phyloP scores from a whole-genome alignment of 2,888 invertebrate species.

The Apodemia duryi region DNA sequence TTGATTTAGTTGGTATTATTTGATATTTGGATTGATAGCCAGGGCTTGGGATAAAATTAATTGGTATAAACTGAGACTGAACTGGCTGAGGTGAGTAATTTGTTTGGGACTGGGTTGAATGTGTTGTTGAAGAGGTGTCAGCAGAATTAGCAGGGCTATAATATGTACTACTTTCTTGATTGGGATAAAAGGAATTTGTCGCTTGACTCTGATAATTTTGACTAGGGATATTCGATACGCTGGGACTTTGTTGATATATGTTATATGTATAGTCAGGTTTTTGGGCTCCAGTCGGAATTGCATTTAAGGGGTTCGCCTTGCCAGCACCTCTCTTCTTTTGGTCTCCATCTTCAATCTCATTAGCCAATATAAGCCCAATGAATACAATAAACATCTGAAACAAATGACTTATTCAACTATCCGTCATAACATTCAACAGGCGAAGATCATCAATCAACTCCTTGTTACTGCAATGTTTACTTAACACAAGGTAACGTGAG shows the following conservation, averaged over 20 bases:
- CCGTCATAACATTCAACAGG: constrained; percentile 41
- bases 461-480: constrained; percentile 23
- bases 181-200: constrained; percentile 64
- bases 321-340: constrained; percentile 68
- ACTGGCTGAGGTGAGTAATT: constrained; percentile 32
- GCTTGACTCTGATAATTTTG: constrained; percentile 53
- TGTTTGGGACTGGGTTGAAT: constrained; percentile 36
- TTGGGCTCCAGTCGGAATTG: constrained; percentile 64
- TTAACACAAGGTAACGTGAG: not conserved
- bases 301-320: constrained; percentile 56
- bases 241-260: constrained; percentile 55
- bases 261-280: constrained; percentile 70
- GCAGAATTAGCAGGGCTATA: constrained; percentile 46
- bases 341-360: constrained; percentile 61
- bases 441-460: constrained; percentile 40
- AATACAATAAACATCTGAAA: constrained; percentile 62
- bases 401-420: constrained; percentile 37
- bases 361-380: constrained; percentile 50
- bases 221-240: constrained; percentile 40
- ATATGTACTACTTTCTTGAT: constrained; percentile 54
- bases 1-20: constrained; percentile 55
- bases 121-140: constrained; percentile 38
- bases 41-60: constrained; percentile 62
- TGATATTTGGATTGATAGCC: constrained; percentile 71
- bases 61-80: constrained; percentile 56